phyloP scores from a whole-genome alignment of 2,113 vertebrate species.

The Pipra filicauda region DNA sequence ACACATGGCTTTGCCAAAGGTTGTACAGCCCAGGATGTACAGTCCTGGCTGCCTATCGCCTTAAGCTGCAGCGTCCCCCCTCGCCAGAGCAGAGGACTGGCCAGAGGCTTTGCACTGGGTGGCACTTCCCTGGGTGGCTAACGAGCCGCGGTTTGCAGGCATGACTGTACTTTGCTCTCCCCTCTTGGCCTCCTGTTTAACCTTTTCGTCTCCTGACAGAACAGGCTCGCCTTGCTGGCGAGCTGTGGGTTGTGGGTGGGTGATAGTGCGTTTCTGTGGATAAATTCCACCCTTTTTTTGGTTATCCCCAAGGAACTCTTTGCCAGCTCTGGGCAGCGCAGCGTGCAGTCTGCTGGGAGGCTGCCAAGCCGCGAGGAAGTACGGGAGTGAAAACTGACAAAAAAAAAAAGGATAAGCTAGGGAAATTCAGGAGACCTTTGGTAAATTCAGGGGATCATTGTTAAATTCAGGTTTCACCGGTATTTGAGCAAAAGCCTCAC shows the following conservation, averaged over 20 bases:
- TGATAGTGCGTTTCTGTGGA: not conserved
- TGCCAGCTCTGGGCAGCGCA: fast-evolving
- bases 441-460: not conserved
- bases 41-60: fast-evolving
- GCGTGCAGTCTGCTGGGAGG: not conserved
- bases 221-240: not conserved
- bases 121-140: not conserved
- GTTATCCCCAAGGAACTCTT: not conserved
- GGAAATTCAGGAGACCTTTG: not conserved
- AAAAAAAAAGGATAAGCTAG: too few relatives aligned
- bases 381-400: not conserved
- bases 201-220: not conserved
- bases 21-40: too few relatives aligned
- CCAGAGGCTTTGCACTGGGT: not conserved
- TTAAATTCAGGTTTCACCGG: not conserved
- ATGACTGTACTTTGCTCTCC: not conserved
- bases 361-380: not conserved
- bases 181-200: not conserved
- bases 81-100: not conserved
- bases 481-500: not conserved
- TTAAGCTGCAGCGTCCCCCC: not conserved
- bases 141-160: not conserved
- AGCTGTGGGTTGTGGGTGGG: fast-evolving
- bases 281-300: not conserved
- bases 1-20: not conserved